Base-by-base conservation (phyloP, 2,113 vertebrate species). In the Athene noctua region DNA sequence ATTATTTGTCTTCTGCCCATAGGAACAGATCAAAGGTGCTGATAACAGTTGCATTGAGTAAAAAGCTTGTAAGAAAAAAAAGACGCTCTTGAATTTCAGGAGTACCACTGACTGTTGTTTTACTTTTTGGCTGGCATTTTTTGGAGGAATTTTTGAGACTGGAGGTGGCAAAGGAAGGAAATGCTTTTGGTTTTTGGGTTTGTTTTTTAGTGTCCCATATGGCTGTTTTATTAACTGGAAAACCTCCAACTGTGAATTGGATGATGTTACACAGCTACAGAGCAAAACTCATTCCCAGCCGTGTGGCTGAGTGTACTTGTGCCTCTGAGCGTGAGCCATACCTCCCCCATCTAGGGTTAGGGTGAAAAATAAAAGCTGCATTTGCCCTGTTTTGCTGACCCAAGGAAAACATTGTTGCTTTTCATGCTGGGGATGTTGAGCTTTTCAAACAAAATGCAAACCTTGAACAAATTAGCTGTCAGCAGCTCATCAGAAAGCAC, bases 211-310 rank as follows among this genome's bases (percentile, higher is more conserved):
- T 89, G 93, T 16, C 79, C 38, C 29, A 77, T 96, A 96, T 79
- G 75, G 67, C 74, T 4, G 0, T 80, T 92, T 80, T 79, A 68
- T 97, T 96, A 80, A 83, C 63, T 94, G 92, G 88, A 79, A 94
- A 80, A 77, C 82, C 80, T 97, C 85, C 83, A 94, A 19, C 90
- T 77, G 46, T 83, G 96, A 96, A 80, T 84, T 97, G 95, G 86
- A 95, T 95, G 81, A 93, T 44, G 40, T 95, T 97, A 78, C 9
- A 84, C 75, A 86, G 92, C 94, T 57, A 80, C 80, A 83, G 74
- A 89, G 78, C 26, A 65, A 92, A 94, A 93, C 83, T 75, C 30
- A 63, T 95, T 95, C 88, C 55, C 70, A 65, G 34, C n/a, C 7
- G 0, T 2, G 14, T 57, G 86, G 51, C n/a, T 62, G 27, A 46